Percentiles rank a stretch among this genome's conserved stretches.
phyloP scores from a whole-genome alignment of 2,888 invertebrate genomes.

The Philonicus albiceps region DNA sequence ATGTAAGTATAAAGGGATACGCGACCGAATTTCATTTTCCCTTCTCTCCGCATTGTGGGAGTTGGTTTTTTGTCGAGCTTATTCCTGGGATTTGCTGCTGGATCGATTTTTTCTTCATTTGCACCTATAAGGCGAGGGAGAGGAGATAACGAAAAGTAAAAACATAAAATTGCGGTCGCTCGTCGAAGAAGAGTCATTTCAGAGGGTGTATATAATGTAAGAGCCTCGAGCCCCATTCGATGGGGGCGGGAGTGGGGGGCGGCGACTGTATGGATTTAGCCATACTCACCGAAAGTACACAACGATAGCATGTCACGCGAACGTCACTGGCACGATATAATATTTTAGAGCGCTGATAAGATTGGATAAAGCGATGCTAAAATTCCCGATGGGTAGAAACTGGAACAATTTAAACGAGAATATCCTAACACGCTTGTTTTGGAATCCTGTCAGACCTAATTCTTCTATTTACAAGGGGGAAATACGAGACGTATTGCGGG shows the following conservation, averaged over 20 bases:
- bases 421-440: slow-evolving; percentile 33
- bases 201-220: slow-evolving; percentile 14
- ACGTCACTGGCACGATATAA: slow-evolving; percentile 41
- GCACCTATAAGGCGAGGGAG: slow-evolving; percentile 18
- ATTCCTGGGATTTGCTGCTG: slow-evolving; percentile 40
- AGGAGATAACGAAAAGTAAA: slow-evolving; percentile 32
- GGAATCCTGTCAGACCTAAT: slow-evolving; percentile 36
- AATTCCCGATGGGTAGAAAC: neutral
- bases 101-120: slow-evolving; percentile 41
- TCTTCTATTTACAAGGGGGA: slow-evolving; percentile 20
- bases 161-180: slow-evolving; percentile 30
- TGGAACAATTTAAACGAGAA: slow-evolving; percentile 27
- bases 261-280: neutral
- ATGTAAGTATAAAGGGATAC: slow-evolving; percentile 69
- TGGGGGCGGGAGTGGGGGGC: no score
- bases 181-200: slow-evolving; percentile 34
- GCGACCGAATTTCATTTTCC: slow-evolving; percentile 9
- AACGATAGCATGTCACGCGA: slow-evolving; percentile 43
- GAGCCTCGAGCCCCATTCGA: neutral
- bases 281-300: neutral
- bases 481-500: neutral
- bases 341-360: slow-evolving; percentile 40
- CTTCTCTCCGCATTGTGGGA: slow-evolving; percentile 1
- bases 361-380: slow-evolving; percentile 32
- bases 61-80: neutral